Base-by-base conservation (phyloP, 1,140 invertebrate genomes). In the Atta texana region DNA sequence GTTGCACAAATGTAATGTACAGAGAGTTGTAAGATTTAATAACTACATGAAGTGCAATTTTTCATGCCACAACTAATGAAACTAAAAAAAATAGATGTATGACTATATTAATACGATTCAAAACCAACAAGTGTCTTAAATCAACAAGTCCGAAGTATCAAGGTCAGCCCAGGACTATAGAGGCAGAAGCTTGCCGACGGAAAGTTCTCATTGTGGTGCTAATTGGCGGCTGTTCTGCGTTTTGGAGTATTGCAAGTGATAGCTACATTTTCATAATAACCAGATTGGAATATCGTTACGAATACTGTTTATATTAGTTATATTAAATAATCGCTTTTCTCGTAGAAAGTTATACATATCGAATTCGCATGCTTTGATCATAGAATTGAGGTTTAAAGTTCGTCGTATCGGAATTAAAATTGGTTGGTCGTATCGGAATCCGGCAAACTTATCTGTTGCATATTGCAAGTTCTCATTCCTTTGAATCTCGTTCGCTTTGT, bases 71-170 rank as follows among this genome's bases (percentile, higher is more conserved):
- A 6, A 61, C 1, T 24, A 12, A 72, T 7, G 28, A 16, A 44
- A 59, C 21, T 61, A 34, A 10, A 59, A 49, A 24, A 49, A 39
- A 59, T 8, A 74, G 21, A 24, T 16, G 34, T 21, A 39, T 75
- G 51, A 49, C 57, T 49, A 18, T 69, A 84, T 85, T 78, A 86
- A 90, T n/a, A n/a, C 84, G 66, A 88, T 87, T 77, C 49, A 81
- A 88, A 87, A 87, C 90, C 90, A 91, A 91, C 90, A 91, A 91
- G 90, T 91, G 90, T 91, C 90, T 91, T 91, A 91, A 91, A 91
- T 91, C 90, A 91, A 91, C 89, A 91, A 91, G 90, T 91, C 81
- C 51, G 72, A 85, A 86, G 75, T 90, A 69, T 59, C 87, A 90
- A 90, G 89, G 74, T 90, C 87, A 59, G 71, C 55, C 51, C n/a